Evolutionary conservation across 1,140 invertebrate species (phyloP).

Genomic region (Cyphomyrmex costatus): DNA sequence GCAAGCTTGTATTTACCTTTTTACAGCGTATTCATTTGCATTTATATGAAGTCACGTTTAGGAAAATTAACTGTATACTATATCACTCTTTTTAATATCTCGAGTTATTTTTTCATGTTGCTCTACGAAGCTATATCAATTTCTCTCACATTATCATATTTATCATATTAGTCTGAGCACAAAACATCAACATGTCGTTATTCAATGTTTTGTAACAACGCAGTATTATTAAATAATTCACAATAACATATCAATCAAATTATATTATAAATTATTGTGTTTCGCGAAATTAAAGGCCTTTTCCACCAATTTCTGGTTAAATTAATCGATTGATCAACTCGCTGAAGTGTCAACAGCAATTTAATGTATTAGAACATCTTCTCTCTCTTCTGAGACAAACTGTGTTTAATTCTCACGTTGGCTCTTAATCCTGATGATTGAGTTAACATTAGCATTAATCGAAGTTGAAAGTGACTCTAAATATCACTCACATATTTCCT

Average conservation of each 20-base stretch:
- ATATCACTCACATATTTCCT: conserved; percentile 22
- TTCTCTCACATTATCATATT: not conserved
- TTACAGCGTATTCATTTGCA: not conserved
- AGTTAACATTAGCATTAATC: too few species aligned
- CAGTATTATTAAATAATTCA: too few species aligned
- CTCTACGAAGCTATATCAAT: not conserved
- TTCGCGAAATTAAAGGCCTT: conserved; percentile 13
- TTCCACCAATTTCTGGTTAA: too few species aligned
- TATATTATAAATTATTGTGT: conserved; percentile 1
- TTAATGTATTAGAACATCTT: too few species aligned
- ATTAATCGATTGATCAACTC: too few species aligned
- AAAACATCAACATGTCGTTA: not conserved
- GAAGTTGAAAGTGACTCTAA: not conserved
- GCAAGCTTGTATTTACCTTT: not conserved
- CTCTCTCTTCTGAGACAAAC: too few species aligned
- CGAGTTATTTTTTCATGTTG: not conserved
- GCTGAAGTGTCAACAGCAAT: too few species aligned
- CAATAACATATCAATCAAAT: conserved; percentile 8
- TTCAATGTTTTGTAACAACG: not conserved
- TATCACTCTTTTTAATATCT: not conserved
- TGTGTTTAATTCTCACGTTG: too few species aligned
- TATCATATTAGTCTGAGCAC: not conserved
- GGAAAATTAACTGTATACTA: not conserved
- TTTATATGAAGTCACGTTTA: not conserved
- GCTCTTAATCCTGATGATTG: too few species aligned